These are phyloP conservation scores for Mesaphorura yosii DNA, from an alignment of 1,140 invertebrate species.

Conservation along the genomic window DNA sequence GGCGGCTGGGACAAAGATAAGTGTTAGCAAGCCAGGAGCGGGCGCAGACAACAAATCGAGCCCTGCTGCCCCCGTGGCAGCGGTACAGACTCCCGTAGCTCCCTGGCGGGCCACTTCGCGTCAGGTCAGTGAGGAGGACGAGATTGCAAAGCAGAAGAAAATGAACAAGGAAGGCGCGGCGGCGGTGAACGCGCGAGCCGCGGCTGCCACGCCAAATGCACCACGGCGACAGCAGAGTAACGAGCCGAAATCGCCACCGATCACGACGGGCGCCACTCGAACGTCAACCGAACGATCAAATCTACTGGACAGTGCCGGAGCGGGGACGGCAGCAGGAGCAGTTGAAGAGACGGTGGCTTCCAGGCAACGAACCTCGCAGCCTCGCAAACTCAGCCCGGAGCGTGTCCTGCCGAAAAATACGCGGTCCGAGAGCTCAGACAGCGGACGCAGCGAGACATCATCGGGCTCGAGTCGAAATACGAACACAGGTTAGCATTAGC, in stretches of 20 bases:
- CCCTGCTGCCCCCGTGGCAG: conserved; percentile 7
- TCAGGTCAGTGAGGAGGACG: conserved; percentile 76
- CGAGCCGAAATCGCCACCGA: conserved; percentile 10
- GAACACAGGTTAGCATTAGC: conserved; percentile 34
- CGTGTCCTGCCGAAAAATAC: conserved; percentile 20
- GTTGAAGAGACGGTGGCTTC: not conserved
- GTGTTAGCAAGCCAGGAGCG: too few species aligned
- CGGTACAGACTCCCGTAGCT: conserved; percentile 2
- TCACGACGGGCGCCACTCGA: conserved; percentile 4
- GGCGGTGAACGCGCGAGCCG: conserved; percentile 41
- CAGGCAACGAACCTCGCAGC: not conserved
- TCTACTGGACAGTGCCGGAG: not conserved
- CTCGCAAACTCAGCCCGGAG: conserved; percentile 23
- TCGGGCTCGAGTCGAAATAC: conserved; percentile 34
- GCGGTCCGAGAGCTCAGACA: conserved; percentile 27
- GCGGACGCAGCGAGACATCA: conserved; percentile 23
- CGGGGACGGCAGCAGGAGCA: conserved; percentile 39
- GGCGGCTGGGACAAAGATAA: conserved; percentile 30
- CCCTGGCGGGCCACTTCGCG: conserved; percentile 38
- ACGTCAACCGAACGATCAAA: conserved; percentile 7
- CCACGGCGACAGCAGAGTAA: conserved; percentile 10
- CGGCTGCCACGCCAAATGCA: conserved; percentile 1
- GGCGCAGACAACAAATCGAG: conserved; percentile 16
- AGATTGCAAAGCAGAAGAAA: conserved; percentile 76
- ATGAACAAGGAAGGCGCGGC: conserved; percentile 57